These are phyloP conservation scores for Sitophilus oryzae DNA, from an alignment of 1,140 invertebrate genomes.

Conservation along the genomic window DNA sequence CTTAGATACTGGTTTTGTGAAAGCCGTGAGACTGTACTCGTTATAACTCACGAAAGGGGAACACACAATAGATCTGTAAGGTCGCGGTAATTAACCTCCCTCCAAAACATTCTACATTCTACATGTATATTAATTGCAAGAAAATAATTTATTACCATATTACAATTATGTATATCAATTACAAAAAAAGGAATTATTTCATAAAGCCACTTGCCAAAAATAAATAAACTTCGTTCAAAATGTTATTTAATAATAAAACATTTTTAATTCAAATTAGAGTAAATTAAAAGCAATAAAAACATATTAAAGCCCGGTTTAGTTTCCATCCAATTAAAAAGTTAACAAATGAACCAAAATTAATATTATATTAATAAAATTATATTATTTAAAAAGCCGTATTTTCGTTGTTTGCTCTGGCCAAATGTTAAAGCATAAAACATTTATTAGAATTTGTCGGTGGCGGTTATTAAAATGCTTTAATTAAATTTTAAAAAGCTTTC, in stretches of 20 bases:
- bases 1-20: too few relatives aligned
- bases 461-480: background rate
- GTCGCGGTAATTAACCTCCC: too few relatives aligned
- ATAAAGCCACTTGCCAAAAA: too few relatives aligned
- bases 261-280: background rate
- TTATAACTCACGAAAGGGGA: too few relatives aligned
- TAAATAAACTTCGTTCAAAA: too few relatives aligned
- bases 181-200: too few relatives aligned
- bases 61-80: too few relatives aligned
- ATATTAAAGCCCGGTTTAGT: background rate
- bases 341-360: background rate
- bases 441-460: background rate
- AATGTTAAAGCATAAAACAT: background rate
- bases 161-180: too few relatives aligned
- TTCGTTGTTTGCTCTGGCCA: background rate
- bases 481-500: background rate
- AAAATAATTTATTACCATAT: too few relatives aligned
- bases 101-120: too few relatives aligned
- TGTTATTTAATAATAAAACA: background rate
- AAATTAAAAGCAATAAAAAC: background rate
- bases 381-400: background rate
- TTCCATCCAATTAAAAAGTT: background rate
- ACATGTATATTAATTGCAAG: too few relatives aligned
- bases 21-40: too few relatives aligned
- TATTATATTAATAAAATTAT: background rate